Conservation (phyloP, 2,113 vertebrate species). For the Odontesthes bonariensis region DNA sequence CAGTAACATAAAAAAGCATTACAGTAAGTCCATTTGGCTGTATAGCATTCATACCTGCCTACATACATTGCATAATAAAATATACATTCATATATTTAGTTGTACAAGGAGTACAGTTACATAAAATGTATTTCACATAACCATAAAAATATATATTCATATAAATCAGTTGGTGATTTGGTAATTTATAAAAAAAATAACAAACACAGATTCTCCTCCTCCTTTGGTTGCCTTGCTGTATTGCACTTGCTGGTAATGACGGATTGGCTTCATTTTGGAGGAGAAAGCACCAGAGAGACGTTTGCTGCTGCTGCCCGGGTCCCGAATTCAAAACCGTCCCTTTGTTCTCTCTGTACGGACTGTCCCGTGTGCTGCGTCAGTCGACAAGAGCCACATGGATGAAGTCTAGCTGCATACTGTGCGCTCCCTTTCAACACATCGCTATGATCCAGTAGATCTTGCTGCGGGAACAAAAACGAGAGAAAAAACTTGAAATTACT, state of each 20-base stretch:
- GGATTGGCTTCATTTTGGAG: slow-evolving; percentile 57
- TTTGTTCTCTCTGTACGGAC: slow-evolving; percentile 49
- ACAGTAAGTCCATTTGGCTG: slow-evolving; percentile 57
- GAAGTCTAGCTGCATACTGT: slow-evolving; percentile 69
- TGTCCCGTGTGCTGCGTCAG: slow-evolving; percentile 47
- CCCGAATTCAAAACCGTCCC: slow-evolving; percentile 58
- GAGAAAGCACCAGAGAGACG: slow-evolving; percentile 40
- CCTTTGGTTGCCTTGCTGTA: slow-evolving; percentile 64
- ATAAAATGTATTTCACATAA: slow-evolving; percentile 66
- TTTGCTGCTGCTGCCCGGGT: slow-evolving; percentile 49
- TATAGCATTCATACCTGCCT: slow-evolving; percentile 60
- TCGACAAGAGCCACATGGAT: slow-evolving; percentile 47
- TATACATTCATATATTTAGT: slow-evolving; percentile 81
- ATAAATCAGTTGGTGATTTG: slow-evolving; percentile 58
- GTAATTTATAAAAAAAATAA: slow-evolving; percentile 38
- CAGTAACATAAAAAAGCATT: slow-evolving; percentile 44
- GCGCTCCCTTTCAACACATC: slow-evolving; percentile 26
- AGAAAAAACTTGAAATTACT: not conserved
- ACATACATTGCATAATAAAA: slow-evolving; percentile 73
- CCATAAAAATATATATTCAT: slow-evolving; percentile 56
- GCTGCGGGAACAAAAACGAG: slow-evolving; percentile 41
- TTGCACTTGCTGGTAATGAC: slow-evolving; percentile 67
- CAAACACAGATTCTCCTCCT: slow-evolving; percentile 35
- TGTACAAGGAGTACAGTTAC: slow-evolving; percentile 67
- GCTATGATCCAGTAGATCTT: slow-evolving; percentile 58